phyloP scores from a whole-genome alignment of 37 sponge, comb jelly and placozoan species.

The Spongilla lacustris region DNA sequence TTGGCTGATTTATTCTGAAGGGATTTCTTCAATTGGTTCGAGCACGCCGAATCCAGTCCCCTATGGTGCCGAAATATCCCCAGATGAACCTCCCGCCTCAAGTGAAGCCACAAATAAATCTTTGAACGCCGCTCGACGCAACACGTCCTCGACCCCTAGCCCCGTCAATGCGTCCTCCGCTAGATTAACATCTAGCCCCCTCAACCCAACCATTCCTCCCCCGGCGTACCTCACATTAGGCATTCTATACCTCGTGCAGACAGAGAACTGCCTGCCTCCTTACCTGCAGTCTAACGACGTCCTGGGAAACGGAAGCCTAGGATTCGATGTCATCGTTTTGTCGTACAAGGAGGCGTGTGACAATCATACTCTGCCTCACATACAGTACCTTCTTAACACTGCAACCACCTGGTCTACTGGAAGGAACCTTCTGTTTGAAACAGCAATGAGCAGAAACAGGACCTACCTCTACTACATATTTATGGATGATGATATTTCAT shows the following conservation, averaged over 20 bases:
- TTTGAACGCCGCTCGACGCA: no score
- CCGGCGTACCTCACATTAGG: no score
- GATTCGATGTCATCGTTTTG: neutral
- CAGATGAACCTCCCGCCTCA: no score
- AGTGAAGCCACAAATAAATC: no score
- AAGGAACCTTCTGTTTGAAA: neutral
- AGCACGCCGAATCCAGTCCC: no score
- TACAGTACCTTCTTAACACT: neutral
- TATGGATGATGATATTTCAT: neutral
- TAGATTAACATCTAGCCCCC: no score
- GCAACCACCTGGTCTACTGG: neutral
- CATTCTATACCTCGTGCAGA: constrained; percentile 4
- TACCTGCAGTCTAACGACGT: neutral
- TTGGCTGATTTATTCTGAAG: no score
- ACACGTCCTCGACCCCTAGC: no score
- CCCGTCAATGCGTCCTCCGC: no score
- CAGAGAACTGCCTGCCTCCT: neutral
- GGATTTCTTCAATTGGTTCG: no score
- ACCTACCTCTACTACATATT: constrained; percentile 8
- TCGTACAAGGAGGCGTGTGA: neutral
- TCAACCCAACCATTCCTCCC: no score
- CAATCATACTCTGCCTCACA: neutral
- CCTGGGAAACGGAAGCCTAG: neutral
- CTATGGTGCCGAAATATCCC: no score
- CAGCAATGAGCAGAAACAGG: neutral